Evolutionary conservation across 2,113 vertebrate genomes (phyloP).

Genomic region (Oreochromis niloticus): DNA sequence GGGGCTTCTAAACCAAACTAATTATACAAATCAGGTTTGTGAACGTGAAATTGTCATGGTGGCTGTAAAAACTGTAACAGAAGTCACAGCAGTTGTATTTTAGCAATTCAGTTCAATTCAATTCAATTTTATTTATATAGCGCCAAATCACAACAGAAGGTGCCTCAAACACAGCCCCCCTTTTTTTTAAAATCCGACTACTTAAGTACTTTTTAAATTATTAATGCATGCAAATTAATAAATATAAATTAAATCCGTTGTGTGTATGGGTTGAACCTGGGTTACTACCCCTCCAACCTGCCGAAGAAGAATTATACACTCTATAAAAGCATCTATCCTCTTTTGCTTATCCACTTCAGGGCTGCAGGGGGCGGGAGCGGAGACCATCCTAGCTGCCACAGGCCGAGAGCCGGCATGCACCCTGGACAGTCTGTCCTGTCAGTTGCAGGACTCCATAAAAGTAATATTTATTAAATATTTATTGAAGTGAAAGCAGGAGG

Average conservation of each 20-base stretch:
- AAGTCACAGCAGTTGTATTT: background rate
- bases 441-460: background rate
- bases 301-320: background rate
- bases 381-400: background rate
- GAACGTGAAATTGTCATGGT: accelerated
- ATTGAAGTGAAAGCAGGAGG: background rate
- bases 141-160: too few species aligned
- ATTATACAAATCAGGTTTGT: background rate
- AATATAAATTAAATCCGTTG: background rate
- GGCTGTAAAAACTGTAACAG: background rate
- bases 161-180: background rate
- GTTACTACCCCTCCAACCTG: background rate
- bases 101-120: background rate
- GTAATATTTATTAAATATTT: background rate
- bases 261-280: background rate
- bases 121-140: too few species aligned
- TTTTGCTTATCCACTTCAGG: background rate
- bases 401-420: background rate
- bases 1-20: background rate
- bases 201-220: background rate
- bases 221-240: background rate
- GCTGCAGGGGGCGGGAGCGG: background rate
- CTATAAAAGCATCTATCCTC: background rate
- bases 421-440: background rate
- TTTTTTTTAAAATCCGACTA: background rate